Evolutionary conservation across 1,140 invertebrate genomes (phyloP).

Genomic region (Kradibia gibbosae): DNA sequence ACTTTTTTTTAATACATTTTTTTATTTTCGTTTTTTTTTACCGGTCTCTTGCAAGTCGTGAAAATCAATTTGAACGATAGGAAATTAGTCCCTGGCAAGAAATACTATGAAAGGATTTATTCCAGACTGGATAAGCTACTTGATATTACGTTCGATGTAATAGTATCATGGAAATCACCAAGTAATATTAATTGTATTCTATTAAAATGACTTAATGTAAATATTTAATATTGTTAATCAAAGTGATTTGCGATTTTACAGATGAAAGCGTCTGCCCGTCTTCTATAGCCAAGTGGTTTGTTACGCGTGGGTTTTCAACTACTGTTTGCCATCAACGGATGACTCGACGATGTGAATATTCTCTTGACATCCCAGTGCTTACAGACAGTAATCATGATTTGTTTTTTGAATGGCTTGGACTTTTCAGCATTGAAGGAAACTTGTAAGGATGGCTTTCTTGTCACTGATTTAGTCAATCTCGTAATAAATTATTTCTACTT

Average conservation of each 20-base stretch:
- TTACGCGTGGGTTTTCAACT: conserved; percentile 67
- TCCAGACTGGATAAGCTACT: conserved; percentile 66
- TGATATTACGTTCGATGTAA: conserved; percentile 67
- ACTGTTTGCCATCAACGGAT: conserved; percentile 67
- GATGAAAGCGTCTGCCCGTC: conserved; percentile 75
- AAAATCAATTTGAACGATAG: conserved; percentile 72
- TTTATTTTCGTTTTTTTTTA: conserved; percentile 55
- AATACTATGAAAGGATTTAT: conserved; percentile 71
- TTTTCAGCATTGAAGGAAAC: conserved; percentile 70
- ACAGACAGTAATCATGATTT: conserved; percentile 58
- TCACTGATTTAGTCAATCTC: conserved; percentile 11
- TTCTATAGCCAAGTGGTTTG: conserved; percentile 76
- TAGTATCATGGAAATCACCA: conserved; percentile 75
- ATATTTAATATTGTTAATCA: neutral
- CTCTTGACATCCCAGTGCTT: conserved; percentile 65
- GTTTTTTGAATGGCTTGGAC: conserved; percentile 75
- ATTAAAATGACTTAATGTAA: neutral
- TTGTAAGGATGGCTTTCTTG: conserved; percentile 61
- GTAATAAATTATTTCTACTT: neutral
- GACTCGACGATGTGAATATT: conserved; percentile 60
- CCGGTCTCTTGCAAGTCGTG: conserved; percentile 69
- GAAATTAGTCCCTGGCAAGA: conserved; percentile 71
- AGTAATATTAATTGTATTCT: conserved; percentile 58
- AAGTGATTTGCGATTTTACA: conserved; percentile 53
- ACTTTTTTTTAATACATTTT: conserved; percentile 47